A percentile compares a stretch with the other conserved stretches of the same genome.
These are phyloP conservation scores for Andinoacara biseriatus DNA, from an alignment of 2,113 vertebrate species.

Conservation along the genomic window DNA sequence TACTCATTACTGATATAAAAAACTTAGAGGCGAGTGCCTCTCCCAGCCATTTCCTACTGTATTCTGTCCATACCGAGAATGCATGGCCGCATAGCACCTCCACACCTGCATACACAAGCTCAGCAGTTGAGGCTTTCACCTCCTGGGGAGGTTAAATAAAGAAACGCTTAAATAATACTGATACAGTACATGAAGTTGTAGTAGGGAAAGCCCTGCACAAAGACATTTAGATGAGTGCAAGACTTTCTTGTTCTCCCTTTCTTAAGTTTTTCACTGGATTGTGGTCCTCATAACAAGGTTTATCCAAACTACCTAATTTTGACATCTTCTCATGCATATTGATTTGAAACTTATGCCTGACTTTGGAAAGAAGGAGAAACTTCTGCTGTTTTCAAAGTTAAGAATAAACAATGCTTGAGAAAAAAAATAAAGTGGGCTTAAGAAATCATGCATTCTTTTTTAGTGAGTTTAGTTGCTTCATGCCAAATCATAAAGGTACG, in stretches of 20 bases:
- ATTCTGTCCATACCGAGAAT: slow-evolving; percentile 9
- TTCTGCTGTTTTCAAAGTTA: not conserved
- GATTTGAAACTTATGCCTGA: not conserved
- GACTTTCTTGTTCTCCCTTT: not conserved
- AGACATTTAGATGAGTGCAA: not conserved
- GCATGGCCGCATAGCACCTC: not conserved
- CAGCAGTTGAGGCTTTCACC: slow-evolving; percentile 15
- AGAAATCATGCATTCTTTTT: not conserved
- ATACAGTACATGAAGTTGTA: not conserved
- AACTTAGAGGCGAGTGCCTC: not conserved
- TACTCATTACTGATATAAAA: not conserved
- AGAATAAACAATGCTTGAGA: not conserved
- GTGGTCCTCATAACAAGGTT: not conserved
- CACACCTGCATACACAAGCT: slow-evolving; percentile 39
- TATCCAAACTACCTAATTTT: not conserved
- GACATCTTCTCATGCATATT: not conserved
- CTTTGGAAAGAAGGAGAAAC: not conserved
- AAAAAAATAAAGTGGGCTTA: not conserved
- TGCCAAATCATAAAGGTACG: not conserved
- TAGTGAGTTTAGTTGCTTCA: not conserved
- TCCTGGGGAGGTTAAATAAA: slow-evolving; percentile 29
- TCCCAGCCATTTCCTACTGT: not conserved
- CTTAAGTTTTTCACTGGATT: not conserved
- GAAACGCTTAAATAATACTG: not conserved
- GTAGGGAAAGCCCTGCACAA: not conserved